Conservation (phyloP, 2,113 vertebrate genomes). For the Sapayoa aenigma region DNA sequence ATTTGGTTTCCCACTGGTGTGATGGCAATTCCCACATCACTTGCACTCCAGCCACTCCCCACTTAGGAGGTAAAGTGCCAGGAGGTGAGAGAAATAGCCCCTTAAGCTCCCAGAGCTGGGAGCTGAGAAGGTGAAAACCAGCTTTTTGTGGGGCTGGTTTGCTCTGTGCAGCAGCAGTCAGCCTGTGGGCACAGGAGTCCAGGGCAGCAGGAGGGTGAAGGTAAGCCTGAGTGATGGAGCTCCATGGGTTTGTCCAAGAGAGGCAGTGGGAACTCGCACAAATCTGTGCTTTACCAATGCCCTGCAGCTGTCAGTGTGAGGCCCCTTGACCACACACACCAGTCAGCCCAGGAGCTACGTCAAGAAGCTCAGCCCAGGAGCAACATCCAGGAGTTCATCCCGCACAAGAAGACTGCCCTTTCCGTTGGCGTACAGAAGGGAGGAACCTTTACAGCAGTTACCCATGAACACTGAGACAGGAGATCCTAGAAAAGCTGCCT, state of each 20-base stretch:
- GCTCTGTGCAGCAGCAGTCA: not conserved
- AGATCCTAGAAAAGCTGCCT: not conserved
- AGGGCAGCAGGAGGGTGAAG: not conserved
- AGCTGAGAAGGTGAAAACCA: not conserved
- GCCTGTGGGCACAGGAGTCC: fast-evolving
- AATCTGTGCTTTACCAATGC: fast-evolving
- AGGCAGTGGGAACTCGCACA: not conserved
- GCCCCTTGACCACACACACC: fast-evolving
- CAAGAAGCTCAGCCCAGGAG: not conserved
- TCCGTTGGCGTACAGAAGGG: fast-evolving
- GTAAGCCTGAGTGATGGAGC: fast-evolving
- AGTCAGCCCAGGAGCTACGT: fast-evolving
- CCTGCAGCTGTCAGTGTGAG: not conserved
- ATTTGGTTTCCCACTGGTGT: not conserved
- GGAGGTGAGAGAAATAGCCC: not conserved
- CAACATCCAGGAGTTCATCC: not conserved
- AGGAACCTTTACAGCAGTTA: not conserved
- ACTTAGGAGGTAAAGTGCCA: not conserved
- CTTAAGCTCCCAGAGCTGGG: not conserved
- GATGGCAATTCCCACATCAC: not conserved
- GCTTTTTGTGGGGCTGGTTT: not conserved
- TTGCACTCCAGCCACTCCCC: not conserved
- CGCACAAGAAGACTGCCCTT: not conserved
- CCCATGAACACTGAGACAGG: fast-evolving
- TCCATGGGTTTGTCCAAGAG: fast-evolving